Base-by-base conservation (phyloP, 2,113 vertebrate species). In the Danio rerio region DNA sequence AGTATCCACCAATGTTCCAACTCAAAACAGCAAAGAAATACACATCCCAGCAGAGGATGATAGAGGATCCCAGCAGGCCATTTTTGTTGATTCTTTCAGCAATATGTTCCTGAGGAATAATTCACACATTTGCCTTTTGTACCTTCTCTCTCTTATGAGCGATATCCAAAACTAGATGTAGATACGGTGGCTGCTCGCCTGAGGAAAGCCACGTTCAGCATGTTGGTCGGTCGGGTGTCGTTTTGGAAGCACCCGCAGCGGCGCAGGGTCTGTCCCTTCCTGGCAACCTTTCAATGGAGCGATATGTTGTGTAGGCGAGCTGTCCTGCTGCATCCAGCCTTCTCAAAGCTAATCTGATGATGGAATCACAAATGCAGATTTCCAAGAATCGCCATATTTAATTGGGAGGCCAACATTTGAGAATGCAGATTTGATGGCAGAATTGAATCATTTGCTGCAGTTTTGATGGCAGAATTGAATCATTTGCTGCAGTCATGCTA, bases 261-360 rank as follows among this genome's bases (percentile, higher is more conserved):
- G 20, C 21, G 18, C 18, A 82, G 42, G 55, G 16, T 70, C 62
- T 47, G 13, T 12, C 45, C 59, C 40, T 75, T 72, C 63, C 49
- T 80, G 84, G 81, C 80, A 58, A 62, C 45, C 18, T 53, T 56
- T 47, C 81, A 58, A 18, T 9, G 2, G 12, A 42, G 66, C 59
- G 66, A 65, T 83, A 83, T 80, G 75, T 65, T 80, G 69, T 62
- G 84, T 71, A 12, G 81, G 84, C 42, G 74, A 78, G 73, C 21
- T 53, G 47, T 63, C 58, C 52, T 71, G 15, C 50, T n/a, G 13
- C 62, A 56, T 56, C 15, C 62, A 75, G 49, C 55, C 43, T 81
- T 71, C 45, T 7, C 21, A 1, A 50, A 52, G 53, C 59, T 62
- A 71, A 66, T 73, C 59, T 50, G 16, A 53, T 11, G 4, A 31